Evolutionary conservation across 2,113 vertebrate genomes (phyloP), one percentile per base, ranked within the genome.

Genomic region (Dromas ardeola): DNA sequence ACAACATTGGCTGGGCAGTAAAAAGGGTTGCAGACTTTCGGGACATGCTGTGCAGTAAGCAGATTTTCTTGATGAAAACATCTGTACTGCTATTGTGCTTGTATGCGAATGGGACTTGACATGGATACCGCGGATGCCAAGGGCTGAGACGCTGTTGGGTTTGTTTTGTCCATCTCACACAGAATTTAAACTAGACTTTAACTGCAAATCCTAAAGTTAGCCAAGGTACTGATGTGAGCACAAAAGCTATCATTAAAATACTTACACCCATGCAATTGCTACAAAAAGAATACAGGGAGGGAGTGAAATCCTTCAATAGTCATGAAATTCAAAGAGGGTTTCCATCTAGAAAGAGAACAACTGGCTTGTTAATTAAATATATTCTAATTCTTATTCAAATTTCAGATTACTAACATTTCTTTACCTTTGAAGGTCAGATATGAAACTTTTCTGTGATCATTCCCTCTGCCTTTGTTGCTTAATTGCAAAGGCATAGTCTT

Each of bases 11-110:
- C 42, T 58, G 76, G 58, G 22, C 32, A 43, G 45, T 53, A 79
- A 25, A 85, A 82, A 53, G 8, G 16, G 5, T 26, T 67, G 36
- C 36, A 63, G 34, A 20, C 21, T 82, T 76, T 70, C 36, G 58
- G 38, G 43, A 18, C 0, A 0, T 50, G 65, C 43, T 25, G 4
- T 62, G 56, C 79, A 79, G 14, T 47, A 19, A 58, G 38, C 66
- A 67, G 32, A 62, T 58, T 90, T 92, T 34, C 62, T 32, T 67
- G 34, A 63, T 55, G 38, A 32, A 62, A 70, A 43, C 21, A 10
- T 34, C 43, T 62, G 5, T 27, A 23, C 25, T 34, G 42, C 38
- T 15, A 0, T 45, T 1, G 1, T 65, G 38, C 38, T 36, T 53
- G 21, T 43, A 4, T 19, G n/a, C 32, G 16, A 15, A 43, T 11